Conservation (phyloP, 2,113 vertebrate genomes). For the Etheostoma spectabile region DNA sequence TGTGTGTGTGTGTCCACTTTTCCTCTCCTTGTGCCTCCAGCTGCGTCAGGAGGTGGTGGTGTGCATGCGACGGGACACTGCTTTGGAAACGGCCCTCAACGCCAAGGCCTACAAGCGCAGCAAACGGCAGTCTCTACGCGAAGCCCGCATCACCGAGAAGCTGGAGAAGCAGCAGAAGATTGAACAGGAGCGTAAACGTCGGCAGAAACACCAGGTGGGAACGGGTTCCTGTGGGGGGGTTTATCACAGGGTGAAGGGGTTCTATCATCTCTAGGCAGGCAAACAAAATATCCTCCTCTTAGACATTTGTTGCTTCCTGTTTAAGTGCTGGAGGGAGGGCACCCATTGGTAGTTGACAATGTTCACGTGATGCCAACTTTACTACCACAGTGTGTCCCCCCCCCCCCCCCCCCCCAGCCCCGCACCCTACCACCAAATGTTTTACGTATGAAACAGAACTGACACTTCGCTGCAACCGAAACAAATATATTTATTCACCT, state of each 20-base stretch:
- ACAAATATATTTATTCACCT: too few species aligned
- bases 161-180: conserved; percentile 99
- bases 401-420: too few species aligned
- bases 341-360: too few species aligned
- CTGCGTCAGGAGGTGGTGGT: conserved; percentile 98
- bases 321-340: too few species aligned
- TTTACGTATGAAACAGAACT: too few species aligned
- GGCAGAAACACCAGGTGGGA: conserved; percentile 96
- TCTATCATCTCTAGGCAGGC: neutral
- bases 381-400: too few species aligned
- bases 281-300: neutral
- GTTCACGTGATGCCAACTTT: too few species aligned
- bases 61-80: conserved; percentile 96
- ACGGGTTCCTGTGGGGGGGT: neutral
- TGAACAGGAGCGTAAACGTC: conserved; percentile 94
- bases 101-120: conserved; percentile 98
- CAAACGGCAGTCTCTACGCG: conserved; percentile 94
- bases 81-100: conserved; percentile 95
- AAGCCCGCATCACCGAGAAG: conserved; percentile 98
- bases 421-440: too few species aligned
- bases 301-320: too few species aligned
- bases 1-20: too few species aligned
- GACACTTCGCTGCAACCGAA: too few species aligned
- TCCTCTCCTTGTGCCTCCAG: conserved; percentile 78
- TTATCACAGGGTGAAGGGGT: neutral